phyloP scores from a whole-genome alignment of 2,113 vertebrate genomes.

The Saimiri boliviensis region DNA sequence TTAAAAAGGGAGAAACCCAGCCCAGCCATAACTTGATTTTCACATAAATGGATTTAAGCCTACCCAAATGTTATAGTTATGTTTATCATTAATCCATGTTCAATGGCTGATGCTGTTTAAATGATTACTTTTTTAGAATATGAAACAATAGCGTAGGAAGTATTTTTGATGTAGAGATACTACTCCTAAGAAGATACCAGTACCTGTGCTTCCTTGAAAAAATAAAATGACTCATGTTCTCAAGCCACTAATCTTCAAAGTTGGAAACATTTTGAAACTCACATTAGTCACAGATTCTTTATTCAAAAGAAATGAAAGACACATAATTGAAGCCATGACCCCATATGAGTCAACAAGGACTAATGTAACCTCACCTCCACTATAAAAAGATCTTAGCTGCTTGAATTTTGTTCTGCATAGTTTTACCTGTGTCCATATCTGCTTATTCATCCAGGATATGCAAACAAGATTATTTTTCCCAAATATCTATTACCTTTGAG shows the following conservation, averaged over 20 bases:
- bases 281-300: not conserved
- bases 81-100: conserved; percentile 91
- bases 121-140: conserved; percentile 89
- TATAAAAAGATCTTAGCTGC: not conserved
- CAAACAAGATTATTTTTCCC: not conserved
- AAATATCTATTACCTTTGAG: not conserved
- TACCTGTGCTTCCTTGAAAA: conserved; percentile 82
- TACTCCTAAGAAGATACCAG: conserved; percentile 90
- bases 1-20: conserved; percentile 73
- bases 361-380: not conserved
- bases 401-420: not conserved
- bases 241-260: conserved; percentile 71
- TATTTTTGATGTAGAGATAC: conserved; percentile 85
- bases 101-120: conserved; percentile 86
- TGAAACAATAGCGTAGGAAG: conserved; percentile 84
- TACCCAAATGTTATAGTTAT: conserved; percentile 88
- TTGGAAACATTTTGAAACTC: conserved; percentile 69
- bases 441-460: not conserved
- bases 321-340: not conserved
- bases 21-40: conserved; percentile 86
- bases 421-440: not conserved
- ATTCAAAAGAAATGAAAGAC: not conserved
- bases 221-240: conserved; percentile 40
- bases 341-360: not conserved
- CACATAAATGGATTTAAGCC: conserved; percentile 92